Conservation (phyloP, 2,888 invertebrate genomes). For the Caenorhabditis sp. region DNA sequence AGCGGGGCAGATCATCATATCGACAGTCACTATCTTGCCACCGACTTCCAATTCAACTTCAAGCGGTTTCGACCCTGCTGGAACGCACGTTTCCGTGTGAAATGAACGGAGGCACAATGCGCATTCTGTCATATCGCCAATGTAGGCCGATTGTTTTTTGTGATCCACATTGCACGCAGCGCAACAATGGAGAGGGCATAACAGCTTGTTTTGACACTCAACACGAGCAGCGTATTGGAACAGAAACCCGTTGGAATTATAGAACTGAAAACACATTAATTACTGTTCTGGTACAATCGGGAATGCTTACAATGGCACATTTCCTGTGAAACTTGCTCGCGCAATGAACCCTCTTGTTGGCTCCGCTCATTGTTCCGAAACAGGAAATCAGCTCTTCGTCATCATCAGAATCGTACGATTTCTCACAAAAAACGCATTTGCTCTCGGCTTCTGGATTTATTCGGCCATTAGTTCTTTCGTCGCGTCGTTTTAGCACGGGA, state of each 20-base stretch:
- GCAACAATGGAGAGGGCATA: slow-evolving; percentile 29
- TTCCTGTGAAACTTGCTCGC: background rate
- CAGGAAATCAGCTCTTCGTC: background rate
- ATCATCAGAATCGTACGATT: background rate
- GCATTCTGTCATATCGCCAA: slow-evolving; percentile 17
- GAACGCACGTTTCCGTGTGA: slow-evolving; percentile 23
- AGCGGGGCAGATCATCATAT: background rate
- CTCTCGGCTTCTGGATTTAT: background rate
- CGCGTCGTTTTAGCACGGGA: background rate
- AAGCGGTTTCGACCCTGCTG: slow-evolving; percentile 7
- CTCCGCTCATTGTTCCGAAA: background rate
- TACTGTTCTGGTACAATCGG: background rate
- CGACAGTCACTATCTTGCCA: background rate
- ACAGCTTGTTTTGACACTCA: slow-evolving; percentile 25
- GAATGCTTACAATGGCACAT: background rate
- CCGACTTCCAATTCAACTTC: slow-evolving; percentile 2
- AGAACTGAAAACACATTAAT: background rate
- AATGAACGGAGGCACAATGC: slow-evolving; percentile 26
- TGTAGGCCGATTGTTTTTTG: slow-evolving; percentile 23
- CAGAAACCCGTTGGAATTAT: slow-evolving; percentile 8
- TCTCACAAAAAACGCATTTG: background rate
- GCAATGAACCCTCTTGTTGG: background rate
- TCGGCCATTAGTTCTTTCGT: background rate
- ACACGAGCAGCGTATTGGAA: slow-evolving; percentile 8
- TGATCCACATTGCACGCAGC: slow-evolving; percentile 4